Percentiles rank a stretch among this genome's conserved stretches.
These are phyloP conservation scores for Sylvicapra grimmia DNA, from an alignment of 2,113 vertebrate species.

Conservation along the genomic window DNA sequence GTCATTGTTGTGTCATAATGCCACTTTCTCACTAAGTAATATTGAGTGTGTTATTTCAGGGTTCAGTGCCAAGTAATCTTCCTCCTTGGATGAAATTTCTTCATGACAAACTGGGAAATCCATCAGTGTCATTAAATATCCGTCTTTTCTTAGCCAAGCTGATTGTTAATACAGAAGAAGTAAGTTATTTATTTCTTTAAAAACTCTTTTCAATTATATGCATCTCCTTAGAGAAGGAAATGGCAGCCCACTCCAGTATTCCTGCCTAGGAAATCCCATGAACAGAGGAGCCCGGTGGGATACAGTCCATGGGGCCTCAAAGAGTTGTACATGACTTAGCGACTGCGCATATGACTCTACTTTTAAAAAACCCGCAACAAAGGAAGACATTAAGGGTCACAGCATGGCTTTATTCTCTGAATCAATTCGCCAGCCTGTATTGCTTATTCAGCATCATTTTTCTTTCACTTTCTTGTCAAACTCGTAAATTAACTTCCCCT, in stretches of 20 bases:
- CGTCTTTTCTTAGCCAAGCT: slow-evolving; percentile 95
- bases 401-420: not conserved
- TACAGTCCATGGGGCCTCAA: not conserved
- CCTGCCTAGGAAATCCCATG: not conserved
- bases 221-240: not conserved
- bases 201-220: not conserved
- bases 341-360: not conserved
- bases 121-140: slow-evolving; percentile 88
- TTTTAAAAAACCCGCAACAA: not conserved
- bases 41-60: slow-evolving; percentile 78
- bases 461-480: not conserved
- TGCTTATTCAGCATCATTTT: not conserved
- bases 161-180: slow-evolving; percentile 95
- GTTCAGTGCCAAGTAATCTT: slow-evolving; percentile 78
- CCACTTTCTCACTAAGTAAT: not conserved
- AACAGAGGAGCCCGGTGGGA: not conserved
- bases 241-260: not conserved
- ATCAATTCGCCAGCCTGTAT: not conserved
- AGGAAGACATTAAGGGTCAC: not conserved
- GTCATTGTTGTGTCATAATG: not conserved
- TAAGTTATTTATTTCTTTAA: slow-evolving; percentile 67
- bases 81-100: slow-evolving; percentile 97
- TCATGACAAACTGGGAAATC: slow-evolving; percentile 89
- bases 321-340: not conserved
- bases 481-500: not conserved